A percentile compares a stretch with the other conserved stretches of the same genome.
phyloP scores from a whole-genome alignment of 2,888 invertebrate species.

The Patella depressa region DNA sequence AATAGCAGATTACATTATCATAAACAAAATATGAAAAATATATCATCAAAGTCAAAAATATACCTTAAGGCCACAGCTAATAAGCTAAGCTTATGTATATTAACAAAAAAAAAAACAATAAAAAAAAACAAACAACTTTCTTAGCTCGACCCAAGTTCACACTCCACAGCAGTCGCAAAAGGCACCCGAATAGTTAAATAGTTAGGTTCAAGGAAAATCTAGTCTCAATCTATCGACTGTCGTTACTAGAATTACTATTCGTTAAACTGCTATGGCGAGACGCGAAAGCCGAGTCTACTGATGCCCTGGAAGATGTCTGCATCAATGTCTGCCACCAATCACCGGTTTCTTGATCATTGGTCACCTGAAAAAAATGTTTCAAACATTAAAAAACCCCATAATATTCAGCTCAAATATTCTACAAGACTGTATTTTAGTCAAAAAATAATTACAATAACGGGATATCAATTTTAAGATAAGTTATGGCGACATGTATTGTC shows the following conservation, averaged over 20 bases:
- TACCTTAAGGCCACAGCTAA: no score
- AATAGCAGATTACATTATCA: no score
- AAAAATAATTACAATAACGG: neutral
- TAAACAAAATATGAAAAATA: no score
- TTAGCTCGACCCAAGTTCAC: no score
- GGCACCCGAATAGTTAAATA: no score
- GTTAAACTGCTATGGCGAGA: neutral
- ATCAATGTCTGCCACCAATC: neutral
- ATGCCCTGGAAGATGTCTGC: neutral
- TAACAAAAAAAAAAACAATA: no score
- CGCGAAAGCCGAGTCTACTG: conserved; percentile 4
- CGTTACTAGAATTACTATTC: neutral
- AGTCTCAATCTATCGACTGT: neutral
- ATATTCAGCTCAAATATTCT: neutral
- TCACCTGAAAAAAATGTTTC: neutral
- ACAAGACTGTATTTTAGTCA: neutral
- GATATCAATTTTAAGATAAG: neutral
- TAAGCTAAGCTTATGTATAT: no score
- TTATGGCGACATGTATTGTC: neutral
- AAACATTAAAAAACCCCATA: neutral
- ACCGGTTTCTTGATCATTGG: neutral
- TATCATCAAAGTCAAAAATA: no score
- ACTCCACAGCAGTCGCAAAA: no score
- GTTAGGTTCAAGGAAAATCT: no score
- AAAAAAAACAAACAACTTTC: no score